Evolutionary conservation across 2,113 vertebrate species (phyloP), one percentile per base, ranked within the genome.

Genomic region (Serinus canaria): DNA sequence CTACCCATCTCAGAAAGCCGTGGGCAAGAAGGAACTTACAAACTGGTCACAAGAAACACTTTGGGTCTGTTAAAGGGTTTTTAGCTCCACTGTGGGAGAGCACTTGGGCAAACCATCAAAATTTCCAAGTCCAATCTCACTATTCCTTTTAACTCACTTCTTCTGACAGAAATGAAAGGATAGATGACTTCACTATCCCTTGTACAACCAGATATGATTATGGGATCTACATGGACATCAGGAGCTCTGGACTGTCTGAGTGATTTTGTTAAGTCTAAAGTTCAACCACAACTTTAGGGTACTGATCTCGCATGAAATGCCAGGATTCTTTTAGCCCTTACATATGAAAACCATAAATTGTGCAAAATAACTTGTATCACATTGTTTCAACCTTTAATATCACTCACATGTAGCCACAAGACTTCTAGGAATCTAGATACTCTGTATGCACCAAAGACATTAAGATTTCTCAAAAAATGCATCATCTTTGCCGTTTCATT

Each of bases 331-430:
- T 12, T 39, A 62, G 3, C 4, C 7, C 22, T 70, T 78, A 56
- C 3, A 13, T 27, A 37, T 0, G 2, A 20, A 77, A 80, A 35
- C 6, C 0, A 0, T 30, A 46, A 46, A 52, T 7, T 52, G 7
- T n/a, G 25, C 49, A 28, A 10, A 59, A n/a, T 31, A 86, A 20
- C 3, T n/a, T 74, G 16, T 19, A 22, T 39, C 6, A 25, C 27
- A 18, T 30, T 46, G 6, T 60, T 78, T 75, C 41, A 58, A 67
- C 12, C 2, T 86, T 78, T 66, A 30, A 44, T 7, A 88, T 62
- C 10, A 19, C 17, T 31, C 20, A 28, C 15, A 23, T 10, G 6
- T 41, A 81, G 16, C 3, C 21, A 69, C 7, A 44, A 27, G 41
- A 31, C 25, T 52, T 16, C 24, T 31, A 37, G 18, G 19, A 68